Evolutionary conservation across 2,888 invertebrate genomes (phyloP), one percentile per base, ranked within the genome.

Genomic region (Tortricodes alternella): DNA sequence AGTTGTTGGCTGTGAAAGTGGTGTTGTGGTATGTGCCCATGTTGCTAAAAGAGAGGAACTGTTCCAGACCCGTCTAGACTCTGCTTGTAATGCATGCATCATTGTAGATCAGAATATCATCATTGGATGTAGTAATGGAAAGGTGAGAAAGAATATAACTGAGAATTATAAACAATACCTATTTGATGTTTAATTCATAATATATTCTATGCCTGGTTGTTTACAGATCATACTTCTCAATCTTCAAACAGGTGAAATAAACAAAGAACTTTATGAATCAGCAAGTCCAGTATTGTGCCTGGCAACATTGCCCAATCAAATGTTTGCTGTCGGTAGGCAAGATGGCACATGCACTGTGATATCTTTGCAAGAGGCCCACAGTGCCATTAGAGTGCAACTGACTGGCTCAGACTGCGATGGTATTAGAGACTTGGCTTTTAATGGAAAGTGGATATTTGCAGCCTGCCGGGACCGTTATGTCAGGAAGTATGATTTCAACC

Each of bases 331-430:
- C 13, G 92, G 93, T 5, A 89, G 93, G 59, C 92, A 93, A 80
- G 94, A 94, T 71, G 95, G 95, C 0, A 92, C 92, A 0, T 92
- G 94, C 66, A 91, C 92, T 34, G 90, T 91, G 7, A 72, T 92
- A 27, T 91, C 91, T 11, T 66, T 91, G 50, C 77, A 85, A 57
- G 80, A 85, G 35, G 68, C 78, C 13, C 78, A 80, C 50, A 68
- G 62, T 29, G 49, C 68, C 48, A 68, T 76, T 2, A 75, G 86
- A 56, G 82, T 93, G 0, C 92, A 93, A 58, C 77, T 95, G n/a
- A 94, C 94, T 5, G 95, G 95, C 0, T 88, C 94, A 0, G 93
- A 95, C 68, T 93, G 92, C 76, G 95, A 95, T 68, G 94, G 94
- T 0, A 90, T 95, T 11, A 92, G 94, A 72, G 92, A 92, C 64